These are phyloP conservation scores for Callosobruchus maculatus DNA, from an alignment of 2,888 invertebrate genomes.

Conservation along the genomic window DNA sequence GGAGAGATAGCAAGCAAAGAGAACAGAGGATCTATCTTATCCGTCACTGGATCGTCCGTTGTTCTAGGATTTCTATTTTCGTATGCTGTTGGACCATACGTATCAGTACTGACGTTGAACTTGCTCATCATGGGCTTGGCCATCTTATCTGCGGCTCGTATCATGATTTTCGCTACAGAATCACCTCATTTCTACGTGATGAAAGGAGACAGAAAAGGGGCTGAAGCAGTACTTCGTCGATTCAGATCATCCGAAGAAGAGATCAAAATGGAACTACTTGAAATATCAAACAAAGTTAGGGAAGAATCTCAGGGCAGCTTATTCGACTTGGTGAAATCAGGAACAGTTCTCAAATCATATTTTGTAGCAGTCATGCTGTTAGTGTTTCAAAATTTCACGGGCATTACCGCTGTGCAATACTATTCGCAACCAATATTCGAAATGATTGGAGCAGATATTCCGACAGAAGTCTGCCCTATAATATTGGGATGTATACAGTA, in stretches of 20 bases:
- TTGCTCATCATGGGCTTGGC: slow-evolving; percentile 53
- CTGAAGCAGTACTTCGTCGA: neutral
- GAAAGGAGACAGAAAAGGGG: neutral
- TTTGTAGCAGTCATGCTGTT: slow-evolving; percentile 50
- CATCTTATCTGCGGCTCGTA: slow-evolving; percentile 50
- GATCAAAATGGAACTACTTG: neutral
- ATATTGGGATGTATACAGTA: slow-evolving; percentile 76
- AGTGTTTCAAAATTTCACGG: slow-evolving; percentile 78
- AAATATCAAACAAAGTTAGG: neutral
- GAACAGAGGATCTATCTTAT: slow-evolving; percentile 75
- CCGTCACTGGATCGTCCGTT: slow-evolving; percentile 73
- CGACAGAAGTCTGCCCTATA: slow-evolving; percentile 65
- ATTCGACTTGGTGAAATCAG: neutral
- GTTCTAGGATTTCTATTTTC: slow-evolving; percentile 63
- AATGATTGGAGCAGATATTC: slow-evolving; percentile 57
- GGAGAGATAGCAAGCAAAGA: slow-evolving; percentile 81
- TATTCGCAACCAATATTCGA: slow-evolving; percentile 70
- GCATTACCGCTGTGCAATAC: slow-evolving; percentile 77
- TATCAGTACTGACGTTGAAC: slow-evolving; percentile 62
- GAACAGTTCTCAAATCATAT: neutral
- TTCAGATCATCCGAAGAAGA: neutral
- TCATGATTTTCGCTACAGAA: slow-evolving; percentile 77
- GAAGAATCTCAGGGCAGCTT: neutral
- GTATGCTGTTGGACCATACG: slow-evolving; percentile 63
- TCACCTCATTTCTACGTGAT: slow-evolving; percentile 69